Evolutionary conservation across 2,113 vertebrate species (phyloP).

Genomic region (Phyllostomus discolor): DNA sequence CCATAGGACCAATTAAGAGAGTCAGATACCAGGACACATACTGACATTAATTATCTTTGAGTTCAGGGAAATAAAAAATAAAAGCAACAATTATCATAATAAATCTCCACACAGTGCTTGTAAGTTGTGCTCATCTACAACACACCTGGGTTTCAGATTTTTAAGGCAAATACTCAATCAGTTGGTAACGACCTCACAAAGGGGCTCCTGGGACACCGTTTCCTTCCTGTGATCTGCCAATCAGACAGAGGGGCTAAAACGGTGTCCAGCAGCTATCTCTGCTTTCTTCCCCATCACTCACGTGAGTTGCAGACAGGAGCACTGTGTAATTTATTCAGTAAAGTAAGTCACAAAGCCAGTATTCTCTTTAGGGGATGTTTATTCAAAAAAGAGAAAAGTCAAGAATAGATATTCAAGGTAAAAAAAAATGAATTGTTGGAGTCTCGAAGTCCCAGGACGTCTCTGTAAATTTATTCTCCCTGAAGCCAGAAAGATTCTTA

Average conservation of each 20-base stretch:
- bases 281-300: neutral
- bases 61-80: constrained; percentile 88
- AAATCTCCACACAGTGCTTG: constrained; percentile 85
- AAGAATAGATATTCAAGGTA: constrained; percentile 67
- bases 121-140: constrained; percentile 82
- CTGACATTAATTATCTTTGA: constrained; percentile 87
- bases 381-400: constrained; percentile 64
- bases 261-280: constrained; percentile 50
- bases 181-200: constrained; percentile 59
- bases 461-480: constrained; percentile 64
- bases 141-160: constrained; percentile 83
- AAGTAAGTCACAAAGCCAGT: neutral
- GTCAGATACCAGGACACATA: constrained; percentile 86
- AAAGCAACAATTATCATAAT: constrained; percentile 89
- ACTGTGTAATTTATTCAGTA: constrained; percentile 50
- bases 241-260: constrained; percentile 62
- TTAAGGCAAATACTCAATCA: constrained; percentile 77
- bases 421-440: constrained; percentile 56
- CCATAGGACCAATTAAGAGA: constrained; percentile 86
- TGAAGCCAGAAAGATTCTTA: constrained; percentile 62
- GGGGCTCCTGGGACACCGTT: constrained; percentile 65
- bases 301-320: neutral
- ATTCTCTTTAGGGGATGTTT: constrained; percentile 71
- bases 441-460: constrained; percentile 62
- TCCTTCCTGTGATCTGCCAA: constrained; percentile 68